Evolutionary conservation across 2,888 invertebrate species (phyloP), one percentile per base, ranked within the genome.

Genomic region (Amphiduros pacificus): DNA sequence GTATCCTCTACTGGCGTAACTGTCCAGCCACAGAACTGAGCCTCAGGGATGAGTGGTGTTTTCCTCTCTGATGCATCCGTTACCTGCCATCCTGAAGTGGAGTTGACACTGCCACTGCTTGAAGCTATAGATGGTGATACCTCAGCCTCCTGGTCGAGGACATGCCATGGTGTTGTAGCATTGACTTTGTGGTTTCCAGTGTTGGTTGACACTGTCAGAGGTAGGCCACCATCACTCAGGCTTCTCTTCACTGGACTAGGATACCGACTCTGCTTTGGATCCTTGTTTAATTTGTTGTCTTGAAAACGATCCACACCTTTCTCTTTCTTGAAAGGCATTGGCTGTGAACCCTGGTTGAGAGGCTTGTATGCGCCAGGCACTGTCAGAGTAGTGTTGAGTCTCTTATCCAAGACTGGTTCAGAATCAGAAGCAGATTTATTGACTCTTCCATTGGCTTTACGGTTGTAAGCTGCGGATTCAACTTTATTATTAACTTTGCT

Each of bases 21-120:
- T 48, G 66, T 73, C 74, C 74, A 73, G 27, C 74, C 73, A 5
- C 66, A 57, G 56, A 54, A 63, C 24, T 65, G 67, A 44, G 66
- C 52, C 22, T 73, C 73, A 24, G 63, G 52, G 6, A 62, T 26
- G 36, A 67, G 66, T 11, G 65, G 60, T 22, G 48, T 60, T 11
- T 52, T 44, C 9, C 66, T 65, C 58, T 61, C 64, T 27, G 51
- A n/a, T 9, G 65, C 65, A 28, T 73, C 73, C 22, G 66, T 69
- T 5, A 80, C 76, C 31, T 73, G 72, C 82, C 82, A 82, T 26
- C 76, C 81, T 52, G 78, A 74, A 1, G 82, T 81, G 9, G 81
- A 82, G 63, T 78, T 80, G 6, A 77, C 73, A 68, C 78, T 79
- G 32, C 74, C 75, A 55, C 65, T 73, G 40, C 79, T 80, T 28